Base-by-base conservation (phyloP, 2,113 vertebrate genomes). In the Lophura nycthemera region DNA sequence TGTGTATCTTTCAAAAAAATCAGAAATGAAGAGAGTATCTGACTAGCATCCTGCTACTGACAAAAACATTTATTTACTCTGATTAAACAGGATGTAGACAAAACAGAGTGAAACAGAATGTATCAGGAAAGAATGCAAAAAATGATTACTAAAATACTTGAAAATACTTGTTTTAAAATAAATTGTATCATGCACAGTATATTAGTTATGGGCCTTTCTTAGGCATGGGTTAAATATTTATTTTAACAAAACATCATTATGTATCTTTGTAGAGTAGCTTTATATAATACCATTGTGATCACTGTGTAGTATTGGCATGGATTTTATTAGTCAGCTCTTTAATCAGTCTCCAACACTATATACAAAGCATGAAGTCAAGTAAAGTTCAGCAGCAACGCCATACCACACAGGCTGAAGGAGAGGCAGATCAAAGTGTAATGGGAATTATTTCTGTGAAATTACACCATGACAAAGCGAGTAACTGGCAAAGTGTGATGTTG, bases 401-500 rank as follows among this genome's bases (percentile, higher is more conserved):
- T 80, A 86, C 86, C 93, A 92, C 92, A 95, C 78, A 92, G 72
- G 80, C 86, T 87, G 70, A 71, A 95, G 91, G 72, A 90, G 52
- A 60, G 50, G 66, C 43, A 96, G 72, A 96, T 93, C 86, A 92
- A 96, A 97, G 89, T 80, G 83, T 54, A 93, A 85, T 64, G 60
- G 60, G 59, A 83, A 77, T 94, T 93, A 84, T 93, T 88, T 93
- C 78, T 81, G 71, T 61, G 78, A 92, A 95, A 95, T 93, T 90
- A 96, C 48, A 85, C 76, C 54, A 57, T 90, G 87, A 90, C 92
- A 89, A 79, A 95, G 70, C 34, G 43, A 76, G 59, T 83, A 92
- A 85, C 38, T 57, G 72, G 82, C 71, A 74, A 92, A 79, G 54
- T 77, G 89, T 87, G 75, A 87, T 48, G 66, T 66, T 86, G 86